These are phyloP conservation scores for Tachina lurida DNA, from an alignment of 2,888 invertebrate species.

Conservation along the genomic window DNA sequence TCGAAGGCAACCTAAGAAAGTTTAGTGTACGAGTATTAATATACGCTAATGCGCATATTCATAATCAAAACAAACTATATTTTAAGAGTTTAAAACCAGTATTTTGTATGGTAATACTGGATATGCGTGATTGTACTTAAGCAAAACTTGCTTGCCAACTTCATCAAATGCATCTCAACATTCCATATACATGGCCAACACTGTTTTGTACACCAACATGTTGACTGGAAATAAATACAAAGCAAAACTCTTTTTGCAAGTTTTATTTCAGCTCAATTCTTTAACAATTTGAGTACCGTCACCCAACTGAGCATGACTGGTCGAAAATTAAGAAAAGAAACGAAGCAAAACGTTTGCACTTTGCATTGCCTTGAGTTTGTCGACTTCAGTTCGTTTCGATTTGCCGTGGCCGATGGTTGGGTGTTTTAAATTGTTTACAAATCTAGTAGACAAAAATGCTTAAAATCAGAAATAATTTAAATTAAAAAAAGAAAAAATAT, in stretches of 20 bases:
- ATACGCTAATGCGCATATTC: too few species aligned
- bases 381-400: constrained; percentile 81
- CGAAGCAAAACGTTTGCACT: constrained; percentile 62
- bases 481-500: not conserved
- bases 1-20: too few species aligned
- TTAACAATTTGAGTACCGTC: constrained; percentile 23
- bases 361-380: constrained; percentile 66
- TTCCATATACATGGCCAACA: constrained; percentile 18
- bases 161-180: not conserved
- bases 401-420: constrained; percentile 81
- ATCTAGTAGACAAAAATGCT: constrained; percentile 57
- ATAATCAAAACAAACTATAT: too few species aligned
- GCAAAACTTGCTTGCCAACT: not conserved
- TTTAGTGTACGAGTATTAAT: too few species aligned
- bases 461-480: not conserved
- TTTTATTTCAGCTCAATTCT: constrained; percentile 34
- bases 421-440: constrained; percentile 72
- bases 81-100: too few species aligned
- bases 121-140: too few species aligned
- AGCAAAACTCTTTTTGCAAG: constrained; percentile 41
- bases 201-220: constrained; percentile 44
- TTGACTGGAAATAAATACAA: constrained; percentile 51
- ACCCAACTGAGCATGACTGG: constrained; percentile 65
- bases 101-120: too few species aligned
- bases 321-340: constrained; percentile 66